A percentile compares a stretch with the other conserved stretches of the same genome.
phyloP scores from a whole-genome alignment of 2,113 vertebrate genomes.

The Stegastes partitus region DNA sequence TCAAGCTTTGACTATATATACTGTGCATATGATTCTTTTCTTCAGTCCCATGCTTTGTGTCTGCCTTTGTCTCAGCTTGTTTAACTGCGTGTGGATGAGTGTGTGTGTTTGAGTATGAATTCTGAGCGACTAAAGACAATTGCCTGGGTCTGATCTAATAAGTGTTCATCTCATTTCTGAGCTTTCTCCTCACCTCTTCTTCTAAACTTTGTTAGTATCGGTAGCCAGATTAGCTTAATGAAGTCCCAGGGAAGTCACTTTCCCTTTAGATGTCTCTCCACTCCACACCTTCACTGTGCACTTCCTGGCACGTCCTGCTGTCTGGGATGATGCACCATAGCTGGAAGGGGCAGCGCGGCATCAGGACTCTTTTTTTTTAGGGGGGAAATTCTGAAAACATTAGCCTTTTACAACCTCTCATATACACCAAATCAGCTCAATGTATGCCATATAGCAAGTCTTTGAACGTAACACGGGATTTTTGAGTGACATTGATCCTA shows the following conservation, averaged over 20 bases:
- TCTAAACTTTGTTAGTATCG: slow-evolving; percentile 86
- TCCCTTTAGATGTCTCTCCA: slow-evolving; percentile 54
- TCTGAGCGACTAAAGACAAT: slow-evolving; percentile 72
- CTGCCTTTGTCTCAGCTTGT: slow-evolving; percentile 40
- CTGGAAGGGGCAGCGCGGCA: background rate
- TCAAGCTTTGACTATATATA: background rate
- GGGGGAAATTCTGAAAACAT: background rate
- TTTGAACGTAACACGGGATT: slow-evolving; percentile 54
- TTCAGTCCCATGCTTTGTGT: slow-evolving; percentile 12
- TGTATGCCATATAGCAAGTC: slow-evolving; percentile 19
- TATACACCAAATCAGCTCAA: slow-evolving; percentile 25
- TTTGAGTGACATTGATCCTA: slow-evolving; percentile 78
- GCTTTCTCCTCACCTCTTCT: slow-evolving; percentile 79
- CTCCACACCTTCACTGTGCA: slow-evolving; percentile 27
- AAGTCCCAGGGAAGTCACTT: slow-evolving; percentile 85
- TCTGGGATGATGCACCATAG: background rate
- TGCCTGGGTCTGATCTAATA: slow-evolving; percentile 86
- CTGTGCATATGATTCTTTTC: slow-evolving; percentile 33
- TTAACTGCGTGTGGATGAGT: slow-evolving; percentile 3
- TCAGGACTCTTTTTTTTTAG: background rate
- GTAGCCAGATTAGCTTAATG: slow-evolving; percentile 86
- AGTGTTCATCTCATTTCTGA: slow-evolving; percentile 85
- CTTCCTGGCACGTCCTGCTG: background rate
- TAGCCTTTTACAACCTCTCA: slow-evolving; percentile 15
- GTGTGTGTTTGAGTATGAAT: slow-evolving; percentile 58